Evolutionary conservation across 2,888 invertebrate species (phyloP), one percentile per base, ranked within the genome.

Genomic region (Drosophila sordidula): DNA sequence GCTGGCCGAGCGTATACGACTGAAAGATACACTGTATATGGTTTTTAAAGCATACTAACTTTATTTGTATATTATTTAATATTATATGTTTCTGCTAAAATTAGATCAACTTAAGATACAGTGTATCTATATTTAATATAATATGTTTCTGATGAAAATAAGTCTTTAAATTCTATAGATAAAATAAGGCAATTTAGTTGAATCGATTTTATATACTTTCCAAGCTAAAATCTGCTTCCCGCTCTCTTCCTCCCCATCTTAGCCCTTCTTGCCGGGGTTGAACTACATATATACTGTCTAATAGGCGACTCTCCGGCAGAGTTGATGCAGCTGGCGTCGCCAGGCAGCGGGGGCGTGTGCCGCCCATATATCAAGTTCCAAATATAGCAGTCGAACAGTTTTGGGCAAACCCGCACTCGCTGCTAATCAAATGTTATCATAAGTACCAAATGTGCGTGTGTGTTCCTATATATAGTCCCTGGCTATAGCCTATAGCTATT

Each of bases 401-500:
- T 8, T 39, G 45, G 58, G 58, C 52, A 68, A 58, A 26, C 42
- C 39, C n/a, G 44, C 68, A 41, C 38, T 22, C 22, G 57, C 63
- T 57, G 70, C 66, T 72, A 73, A 87, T 74, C 74, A 78, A 80
- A 80, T 80, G 63, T 78, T 80, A 80, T 80, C 78, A 80, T 47
- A 80, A 78, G 71, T 71, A 54, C 62, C 67, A 67, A 72, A 70
- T 47, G 49, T 14, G 51, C 38, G 12, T 34, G 12, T 32, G 12
- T 32, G 4, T 32, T 52, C 50, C 87, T 80, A 71, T 80, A 76
- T 83, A 63, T 82, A 80, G 61, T 4, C 11, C 12, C 0, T 22
- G 22, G 22, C 22, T 4, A 22, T 4, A 9, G 29, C 8, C 29
- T 9, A 22, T 22, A 22, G 22, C 4, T 32, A 11, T 34, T 2